Percentiles rank a stretch among this genome's conserved stretches.
Conservation (phyloP, 2,888 invertebrate species). For the Leptinotarsa tumamoca region DNA sequence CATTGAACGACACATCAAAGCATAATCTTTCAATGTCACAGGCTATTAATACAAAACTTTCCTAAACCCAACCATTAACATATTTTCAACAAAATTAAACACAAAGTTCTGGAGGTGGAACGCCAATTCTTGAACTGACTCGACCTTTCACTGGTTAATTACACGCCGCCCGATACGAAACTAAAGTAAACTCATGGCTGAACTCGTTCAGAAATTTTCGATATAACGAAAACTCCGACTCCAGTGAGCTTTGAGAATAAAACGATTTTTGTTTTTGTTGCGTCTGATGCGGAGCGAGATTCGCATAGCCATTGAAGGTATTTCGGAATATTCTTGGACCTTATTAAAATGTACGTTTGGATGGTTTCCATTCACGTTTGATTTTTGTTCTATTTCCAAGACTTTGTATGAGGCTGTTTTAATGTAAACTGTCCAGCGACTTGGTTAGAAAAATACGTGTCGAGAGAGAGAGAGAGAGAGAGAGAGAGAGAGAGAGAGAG, state of each 20-base stretch:
- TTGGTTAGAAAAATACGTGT: too few relatives aligned
- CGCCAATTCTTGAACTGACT: background rate
- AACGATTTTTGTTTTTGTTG: conserved; percentile 3
- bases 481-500: too few relatives aligned
- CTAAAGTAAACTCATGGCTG: background rate
- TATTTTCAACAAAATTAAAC: background rate
- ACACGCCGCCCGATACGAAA: background rate
- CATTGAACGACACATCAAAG: too few relatives aligned
- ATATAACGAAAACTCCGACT: background rate
- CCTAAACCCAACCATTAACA: background rate
- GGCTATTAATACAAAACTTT: too few relatives aligned
- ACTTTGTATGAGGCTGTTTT: background rate
- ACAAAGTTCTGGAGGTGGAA: background rate
- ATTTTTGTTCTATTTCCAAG: background rate
- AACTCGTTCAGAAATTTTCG: background rate
- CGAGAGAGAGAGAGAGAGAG: too few relatives aligned
- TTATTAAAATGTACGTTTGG: background rate
- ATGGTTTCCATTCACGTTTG: background rate
- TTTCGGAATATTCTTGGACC: background rate
- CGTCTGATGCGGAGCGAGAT: background rate
- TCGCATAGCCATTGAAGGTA: background rate
- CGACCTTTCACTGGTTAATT: background rate
- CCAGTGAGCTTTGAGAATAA: background rate
- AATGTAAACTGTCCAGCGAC: too few relatives aligned
- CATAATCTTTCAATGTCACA: too few relatives aligned